Percentiles rank a stretch among this genome's conserved stretches.
phyloP scores from a whole-genome alignment of 1,140 invertebrate genomes.

The Battus philenor region DNA sequence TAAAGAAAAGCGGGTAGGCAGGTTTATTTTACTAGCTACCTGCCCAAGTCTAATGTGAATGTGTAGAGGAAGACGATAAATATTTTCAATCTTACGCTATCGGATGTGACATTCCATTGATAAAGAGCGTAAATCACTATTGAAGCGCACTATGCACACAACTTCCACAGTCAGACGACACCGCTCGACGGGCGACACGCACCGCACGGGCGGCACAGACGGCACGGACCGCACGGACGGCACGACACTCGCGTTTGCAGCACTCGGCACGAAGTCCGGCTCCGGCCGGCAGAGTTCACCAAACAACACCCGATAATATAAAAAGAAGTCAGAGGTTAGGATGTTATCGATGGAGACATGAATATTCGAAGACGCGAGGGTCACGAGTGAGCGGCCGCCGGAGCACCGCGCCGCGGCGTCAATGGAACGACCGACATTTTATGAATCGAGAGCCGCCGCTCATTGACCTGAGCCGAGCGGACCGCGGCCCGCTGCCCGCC shows the following conservation, averaged over 20 bases:
- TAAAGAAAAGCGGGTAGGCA: neutral
- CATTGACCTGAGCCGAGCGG: constrained; percentile 58
- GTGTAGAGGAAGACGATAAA: constrained; percentile 27
- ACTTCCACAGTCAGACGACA: constrained; percentile 56
- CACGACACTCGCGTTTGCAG: constrained; percentile 53
- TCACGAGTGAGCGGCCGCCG: constrained; percentile 70
- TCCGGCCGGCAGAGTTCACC: constrained; percentile 51
- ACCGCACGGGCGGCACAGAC: no score
- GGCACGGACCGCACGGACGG: constrained; percentile 24
- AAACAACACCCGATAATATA: constrained; percentile 68
- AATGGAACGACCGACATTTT: constrained; percentile 74
- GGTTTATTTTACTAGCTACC: neutral
- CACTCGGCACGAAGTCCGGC: constrained; percentile 59
- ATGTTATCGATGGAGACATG: constrained; percentile 73
- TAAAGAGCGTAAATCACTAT: constrained; percentile 51
- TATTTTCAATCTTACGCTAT: constrained; percentile 61
- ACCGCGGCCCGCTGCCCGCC: constrained; percentile 32
- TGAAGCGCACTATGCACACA: constrained; percentile 60
- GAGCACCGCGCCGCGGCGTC: constrained; percentile 66
- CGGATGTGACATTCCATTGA: constrained; percentile 56
- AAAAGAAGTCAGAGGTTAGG: constrained; percentile 73
- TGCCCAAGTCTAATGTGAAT: neutral
- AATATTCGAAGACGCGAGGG: constrained; percentile 73
- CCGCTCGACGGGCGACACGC: constrained; percentile 40
- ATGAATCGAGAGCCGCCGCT: constrained; percentile 71